Conservation (phyloP, 2,797 vertebrate genomes). For the Myotis pilosus region DNA sequence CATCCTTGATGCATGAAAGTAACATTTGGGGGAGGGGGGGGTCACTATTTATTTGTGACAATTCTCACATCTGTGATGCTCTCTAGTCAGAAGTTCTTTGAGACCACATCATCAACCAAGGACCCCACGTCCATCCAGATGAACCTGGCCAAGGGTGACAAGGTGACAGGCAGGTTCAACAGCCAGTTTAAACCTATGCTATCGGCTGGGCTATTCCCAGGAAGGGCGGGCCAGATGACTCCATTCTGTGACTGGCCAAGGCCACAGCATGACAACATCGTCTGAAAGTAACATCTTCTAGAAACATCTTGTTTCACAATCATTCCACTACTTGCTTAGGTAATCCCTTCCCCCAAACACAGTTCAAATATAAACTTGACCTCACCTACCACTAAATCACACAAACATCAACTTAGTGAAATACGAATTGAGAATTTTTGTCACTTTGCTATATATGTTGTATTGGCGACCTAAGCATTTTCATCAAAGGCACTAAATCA, state of each 20-base stretch:
- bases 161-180: not conserved
- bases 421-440: not conserved
- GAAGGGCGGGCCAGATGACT: not conserved
- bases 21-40: not conserved
- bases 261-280: not conserved
- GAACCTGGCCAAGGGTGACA: not conserved
- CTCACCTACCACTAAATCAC: not conserved
- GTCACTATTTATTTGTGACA: no score
- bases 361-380: not conserved
- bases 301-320: not conserved
- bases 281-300: not conserved
- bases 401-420: not conserved
- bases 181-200: not conserved
- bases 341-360: no score
- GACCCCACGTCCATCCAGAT: no score
- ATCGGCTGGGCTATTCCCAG: not conserved
- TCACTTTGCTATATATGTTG: not conserved
- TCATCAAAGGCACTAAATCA: not conserved
- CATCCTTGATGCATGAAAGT: not conserved
- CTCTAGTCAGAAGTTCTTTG: no score
- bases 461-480: not conserved
- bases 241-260: not conserved
- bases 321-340: not conserved
- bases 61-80: no score
- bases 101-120: not conserved